phyloP scores from a whole-genome alignment of 1,140 invertebrate species.

The Drosophila pachea region DNA sequence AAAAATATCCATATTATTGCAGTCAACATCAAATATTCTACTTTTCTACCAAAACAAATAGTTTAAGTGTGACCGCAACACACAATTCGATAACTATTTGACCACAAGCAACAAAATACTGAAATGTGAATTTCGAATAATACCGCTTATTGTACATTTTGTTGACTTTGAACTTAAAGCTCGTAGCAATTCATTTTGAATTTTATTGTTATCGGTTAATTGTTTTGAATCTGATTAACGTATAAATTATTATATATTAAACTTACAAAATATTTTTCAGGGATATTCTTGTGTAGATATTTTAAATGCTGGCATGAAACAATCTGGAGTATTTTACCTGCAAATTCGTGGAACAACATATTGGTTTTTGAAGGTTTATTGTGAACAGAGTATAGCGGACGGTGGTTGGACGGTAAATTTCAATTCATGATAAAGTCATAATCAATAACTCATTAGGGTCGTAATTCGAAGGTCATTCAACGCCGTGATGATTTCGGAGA shows the following conservation, averaged over 20 bases:
- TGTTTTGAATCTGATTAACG: no score
- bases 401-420: slow-evolving; percentile 95
- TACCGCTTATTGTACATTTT: no score
- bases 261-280: slow-evolving; percentile 77
- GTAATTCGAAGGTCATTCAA: slow-evolving; percentile 88
- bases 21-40: slow-evolving; percentile 53
- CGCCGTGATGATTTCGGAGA: slow-evolving; percentile 91
- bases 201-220: not conserved
- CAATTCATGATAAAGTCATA: not conserved
- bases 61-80: slow-evolving; percentile 22
- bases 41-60: slow-evolving; percentile 53
- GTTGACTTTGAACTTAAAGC: no score
- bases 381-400: slow-evolving; percentile 92
- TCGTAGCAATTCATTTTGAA: not conserved
- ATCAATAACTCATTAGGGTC: slow-evolving; percentile 32
- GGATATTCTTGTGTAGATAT: slow-evolving; percentile 93
- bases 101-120: slow-evolving; percentile 18
- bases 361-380: slow-evolving; percentile 94
- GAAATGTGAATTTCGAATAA: no score
- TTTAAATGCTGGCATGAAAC: slow-evolving; percentile 88
- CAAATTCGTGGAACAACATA: slow-evolving; percentile 93
- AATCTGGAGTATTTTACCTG: slow-evolving; percentile 92
- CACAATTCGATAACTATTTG: slow-evolving; percentile 86
- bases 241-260: no score
- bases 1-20: slow-evolving; percentile 14